Evolutionary conservation across 2,888 invertebrate species (phyloP), one percentile per base, ranked within the genome.

Genomic region (Eilema depressum): DNA sequence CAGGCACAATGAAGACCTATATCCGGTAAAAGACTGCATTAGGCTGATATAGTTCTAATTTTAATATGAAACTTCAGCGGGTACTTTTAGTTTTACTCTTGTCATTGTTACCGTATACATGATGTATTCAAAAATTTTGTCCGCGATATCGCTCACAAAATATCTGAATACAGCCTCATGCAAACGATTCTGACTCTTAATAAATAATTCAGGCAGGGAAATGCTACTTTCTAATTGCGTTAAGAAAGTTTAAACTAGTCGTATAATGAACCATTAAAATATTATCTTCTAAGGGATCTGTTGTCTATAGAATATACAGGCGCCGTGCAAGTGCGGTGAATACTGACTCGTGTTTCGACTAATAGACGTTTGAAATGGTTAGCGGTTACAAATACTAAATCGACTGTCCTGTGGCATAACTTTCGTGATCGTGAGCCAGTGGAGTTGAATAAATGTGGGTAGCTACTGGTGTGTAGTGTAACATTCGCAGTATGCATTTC

Each of bases 211-310:
- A 63, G 11, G 1, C 53, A 53, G n/a, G 30, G n/a, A 17, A 23
- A 56, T 30, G 14, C 47, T 4, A 33, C 75, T 78, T 76, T 81
- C 82, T 66, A 73, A 41, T 25, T 8, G 30, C 59, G 66, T 30
- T 75, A 70, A 66, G 74, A 80, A 78, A 82, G 74, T 57, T 68
- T 23, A 30, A 65, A 61, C 26, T 26, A 72, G 72, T 68, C 63
- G 71, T 74, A 75, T 75, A 82, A 80, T 82, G 73, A 78, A 80
- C 68, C 71, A 77, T 77, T 78, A 75, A 71, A 80, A 78, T 70
- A 75, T 82, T 78, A 76, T 80, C 83, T 74, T n/a, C 63, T 33
- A 60, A 53, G 60, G 60, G 30, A 82, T 81, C 78, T 68, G 41
- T 78, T 73, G 73, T 56, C 26, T 33, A 47, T 20, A 23, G 60